Evolutionary conservation across 2,113 vertebrate genomes (phyloP).

Genomic region (Sus scrofa): T2T-Sscrofa CM000826.6:31145001-31145500

Average conservation of each 20-base stretch:
- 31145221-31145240: neutral
- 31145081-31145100: neutral
- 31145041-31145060: slow-evolving; percentile 11
- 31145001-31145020: neutral
- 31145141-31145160: neutral
- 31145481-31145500: neutral
- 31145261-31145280: neutral
- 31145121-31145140: neutral
- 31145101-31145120: neutral
- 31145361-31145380: neutral
- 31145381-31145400: neutral
- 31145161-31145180: neutral
- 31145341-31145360: neutral
- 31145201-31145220: neutral
- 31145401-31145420: neutral
- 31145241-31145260: neutral
- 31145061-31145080: neutral
- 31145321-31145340: neutral
- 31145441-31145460: neutral
- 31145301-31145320: neutral
- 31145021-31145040: neutral
- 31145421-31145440: neutral
- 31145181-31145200: neutral
- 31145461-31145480: neutral
- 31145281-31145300: neutral